A percentile compares a stretch with the other conserved stretches of the same genome.
Conservation (phyloP, 2,888 invertebrate genomes). For the Dysmachus trigonus region DNA sequence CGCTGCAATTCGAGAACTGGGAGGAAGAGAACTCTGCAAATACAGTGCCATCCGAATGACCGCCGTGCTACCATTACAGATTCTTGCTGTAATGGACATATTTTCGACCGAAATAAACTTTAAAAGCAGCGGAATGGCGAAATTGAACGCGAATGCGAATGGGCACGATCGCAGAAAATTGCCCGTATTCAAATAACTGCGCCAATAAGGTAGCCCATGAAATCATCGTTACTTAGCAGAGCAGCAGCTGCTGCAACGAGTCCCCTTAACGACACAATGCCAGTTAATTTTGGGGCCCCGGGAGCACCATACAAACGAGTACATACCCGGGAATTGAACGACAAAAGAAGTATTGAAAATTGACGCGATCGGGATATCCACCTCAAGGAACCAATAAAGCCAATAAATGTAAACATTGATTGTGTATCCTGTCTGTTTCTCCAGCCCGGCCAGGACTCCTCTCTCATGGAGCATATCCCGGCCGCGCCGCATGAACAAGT, state of each 20-base stretch:
- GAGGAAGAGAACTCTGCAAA: background rate
- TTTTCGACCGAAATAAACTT: slow-evolving; percentile 13
- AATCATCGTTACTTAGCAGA: slow-evolving; percentile 12
- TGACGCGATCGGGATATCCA: slow-evolving; percentile 42
- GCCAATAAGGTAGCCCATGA: background rate
- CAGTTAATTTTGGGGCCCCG: slow-evolving; percentile 5
- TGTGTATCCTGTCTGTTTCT: slow-evolving; percentile 38
- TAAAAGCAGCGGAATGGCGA: slow-evolving; percentile 1
- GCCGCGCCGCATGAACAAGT: slow-evolving; percentile 19
- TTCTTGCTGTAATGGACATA: background rate
- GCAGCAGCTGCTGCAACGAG: background rate
- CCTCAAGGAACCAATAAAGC: slow-evolving; percentile 41
- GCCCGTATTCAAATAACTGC: slow-evolving; percentile 9
- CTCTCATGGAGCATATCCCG: slow-evolving; percentile 33
- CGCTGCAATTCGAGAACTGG: background rate
- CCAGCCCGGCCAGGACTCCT: slow-evolving; percentile 5
- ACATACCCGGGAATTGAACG: slow-evolving; percentile 2
- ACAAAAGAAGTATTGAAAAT: slow-evolving; percentile 38
- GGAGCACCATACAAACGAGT: background rate
- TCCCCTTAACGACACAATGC: background rate
- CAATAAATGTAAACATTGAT: slow-evolving; percentile 45
- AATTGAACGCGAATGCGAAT: background rate
- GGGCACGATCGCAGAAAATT: slow-evolving; percentile 1
- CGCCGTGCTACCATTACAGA: background rate
- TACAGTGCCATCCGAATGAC: background rate